These are phyloP conservation scores for Taenaris catops DNA, from an alignment of 2,888 invertebrate species.

Conservation along the genomic window DNA sequence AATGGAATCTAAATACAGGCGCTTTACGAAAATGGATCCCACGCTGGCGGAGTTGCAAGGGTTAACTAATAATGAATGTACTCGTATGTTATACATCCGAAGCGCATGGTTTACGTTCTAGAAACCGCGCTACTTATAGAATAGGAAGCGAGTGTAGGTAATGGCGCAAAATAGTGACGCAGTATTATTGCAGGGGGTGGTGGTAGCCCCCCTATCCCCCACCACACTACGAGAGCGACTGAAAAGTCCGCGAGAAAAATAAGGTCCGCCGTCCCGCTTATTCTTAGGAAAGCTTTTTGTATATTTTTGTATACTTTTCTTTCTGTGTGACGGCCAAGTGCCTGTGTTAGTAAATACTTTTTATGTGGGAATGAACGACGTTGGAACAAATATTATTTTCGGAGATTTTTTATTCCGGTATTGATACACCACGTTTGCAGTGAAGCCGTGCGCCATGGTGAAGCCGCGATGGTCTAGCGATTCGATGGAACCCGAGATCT, in stretches of 20 bases:
- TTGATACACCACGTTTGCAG: too few relatives aligned
- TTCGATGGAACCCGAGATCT: too few relatives aligned
- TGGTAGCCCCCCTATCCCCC: slow-evolving; percentile 40
- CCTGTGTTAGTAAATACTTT: slow-evolving; percentile 55
- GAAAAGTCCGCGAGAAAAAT: slow-evolving; percentile 81
- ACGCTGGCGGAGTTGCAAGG: too few relatives aligned
- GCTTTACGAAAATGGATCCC: too few relatives aligned
- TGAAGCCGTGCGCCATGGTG: too few relatives aligned
- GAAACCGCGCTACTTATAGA: slow-evolving; percentile 69
- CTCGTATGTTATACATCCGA: too few relatives aligned
- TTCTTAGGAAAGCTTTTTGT: slow-evolving; percentile 72
- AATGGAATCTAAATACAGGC: too few relatives aligned
- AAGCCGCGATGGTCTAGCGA: too few relatives aligned
- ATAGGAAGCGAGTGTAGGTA: slow-evolving; percentile 80
- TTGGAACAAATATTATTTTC: slow-evolving; percentile 31
- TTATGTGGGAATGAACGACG: slow-evolving; percentile 41
- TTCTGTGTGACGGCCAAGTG: slow-evolving; percentile 27
- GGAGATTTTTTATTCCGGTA: too few relatives aligned
- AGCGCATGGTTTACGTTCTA: slow-evolving; percentile 43
- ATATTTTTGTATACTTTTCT: slow-evolving; percentile 53
- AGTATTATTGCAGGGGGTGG: slow-evolving; percentile 79
- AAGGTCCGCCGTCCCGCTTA: slow-evolving; percentile 79
- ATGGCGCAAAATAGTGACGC: slow-evolving; percentile 82
- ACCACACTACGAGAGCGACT: slow-evolving; percentile 61
- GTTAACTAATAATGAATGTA: too few relatives aligned